Base-by-base conservation (phyloP, 1,140 invertebrate genomes). In the Epicauta chinensis region DNA sequence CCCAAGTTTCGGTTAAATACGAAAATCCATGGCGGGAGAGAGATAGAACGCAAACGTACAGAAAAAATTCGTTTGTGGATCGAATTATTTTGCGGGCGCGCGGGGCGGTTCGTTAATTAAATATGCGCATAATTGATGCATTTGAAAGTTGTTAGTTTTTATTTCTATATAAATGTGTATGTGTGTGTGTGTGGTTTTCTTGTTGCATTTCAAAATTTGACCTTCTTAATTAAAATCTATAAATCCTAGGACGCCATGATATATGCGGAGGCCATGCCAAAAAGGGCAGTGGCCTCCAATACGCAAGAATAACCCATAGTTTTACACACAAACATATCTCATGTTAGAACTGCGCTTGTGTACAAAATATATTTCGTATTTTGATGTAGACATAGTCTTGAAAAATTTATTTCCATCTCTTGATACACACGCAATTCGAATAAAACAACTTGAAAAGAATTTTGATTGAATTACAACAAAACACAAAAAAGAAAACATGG, bases 211-310 rank as follows among this genome's bases (percentile, higher is more conserved):
- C 4, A 23, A 23, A 7, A 23, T 32, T 12, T 16, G 45, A 47
- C 45, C 45, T 47, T 47, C 45, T 23, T 37, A 47, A 47, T 47
- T 47, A 47, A 47, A 47, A 47, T 47, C 45, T 38, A 42, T 43
- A 51, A 47, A 47, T 55, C 43, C 37, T 51, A 39, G 43, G 51
- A 41, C 47, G 55, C 55, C 54, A 60, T 60, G 58, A 60, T 54
- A 47, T 41, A 53, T 53, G 58, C 46, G 48, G 54, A 54, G 55
- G 54, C 58, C 58, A 60, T 60, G 49, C 53, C 55, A 53, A 56
- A 60, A 50, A 53, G 58, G 58, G 58, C 58, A 60, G 58, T 50
- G 58, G 58, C 58, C 55, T 60, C 51, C 51, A 39, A 51, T 54
- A 50, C 52, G 56, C 54, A 60, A 56, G 54, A 60, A 56, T 56